Evolutionary conservation across 2,113 vertebrate genomes (phyloP).

Genomic region (Plectropomus leopardus): DNA sequence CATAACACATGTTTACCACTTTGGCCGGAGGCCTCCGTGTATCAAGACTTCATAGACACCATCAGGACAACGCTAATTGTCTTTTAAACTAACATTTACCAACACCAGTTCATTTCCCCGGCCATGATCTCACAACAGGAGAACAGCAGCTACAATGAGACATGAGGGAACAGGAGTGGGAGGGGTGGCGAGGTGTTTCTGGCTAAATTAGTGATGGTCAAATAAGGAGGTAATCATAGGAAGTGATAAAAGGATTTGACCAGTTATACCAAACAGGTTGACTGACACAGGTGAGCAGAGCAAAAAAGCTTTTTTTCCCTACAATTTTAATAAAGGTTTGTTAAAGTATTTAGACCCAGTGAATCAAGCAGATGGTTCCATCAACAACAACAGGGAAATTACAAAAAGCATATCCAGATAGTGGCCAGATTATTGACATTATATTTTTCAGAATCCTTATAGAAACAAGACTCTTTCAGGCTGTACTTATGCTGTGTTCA

Average conservation of each 20-base stretch:
- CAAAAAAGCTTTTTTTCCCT: background rate
- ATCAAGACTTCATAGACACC: conserved; percentile 31
- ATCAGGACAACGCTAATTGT: conserved; percentile 56
- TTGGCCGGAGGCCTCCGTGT: conserved; percentile 36
- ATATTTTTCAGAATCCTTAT: no score
- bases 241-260: conserved; percentile 40
- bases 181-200: background rate
- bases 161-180: background rate
- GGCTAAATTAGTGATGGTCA: conserved; percentile 52
- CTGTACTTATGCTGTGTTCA: no score
- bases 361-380: background rate
- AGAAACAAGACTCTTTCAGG: no score
- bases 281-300: background rate
- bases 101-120: conserved; percentile 40
- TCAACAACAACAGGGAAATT: no score
- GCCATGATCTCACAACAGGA: conserved; percentile 17
- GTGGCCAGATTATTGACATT: no score
- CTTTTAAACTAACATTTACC: conserved; percentile 65
- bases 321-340: background rate
- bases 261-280: background rate
- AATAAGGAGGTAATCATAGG: conserved; percentile 36
- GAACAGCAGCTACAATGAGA: background rate
- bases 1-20: conserved; percentile 71
- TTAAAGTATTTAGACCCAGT: background rate
- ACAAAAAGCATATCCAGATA: no score